These are phyloP conservation scores for Nyctereutes procyonoides DNA, from an alignment of 2,113 vertebrate species.

Conservation along the genomic window DNA sequence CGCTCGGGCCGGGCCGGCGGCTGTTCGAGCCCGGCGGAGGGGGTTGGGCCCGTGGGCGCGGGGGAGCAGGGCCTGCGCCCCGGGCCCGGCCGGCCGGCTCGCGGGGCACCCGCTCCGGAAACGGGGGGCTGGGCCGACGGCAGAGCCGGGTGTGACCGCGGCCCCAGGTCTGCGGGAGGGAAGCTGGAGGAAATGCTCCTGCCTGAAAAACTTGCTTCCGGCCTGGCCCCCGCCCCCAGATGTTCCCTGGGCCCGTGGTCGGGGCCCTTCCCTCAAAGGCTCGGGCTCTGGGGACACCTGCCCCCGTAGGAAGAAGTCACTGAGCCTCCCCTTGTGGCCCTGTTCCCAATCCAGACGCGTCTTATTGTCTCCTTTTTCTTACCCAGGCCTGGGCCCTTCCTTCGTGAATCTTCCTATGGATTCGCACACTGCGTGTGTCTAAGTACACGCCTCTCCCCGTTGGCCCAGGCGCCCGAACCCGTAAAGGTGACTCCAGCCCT, in stretches of 20 bases:
- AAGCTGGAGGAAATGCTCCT: neutral
- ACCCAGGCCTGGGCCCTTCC: conserved; percentile 47
- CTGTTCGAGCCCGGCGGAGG: neutral
- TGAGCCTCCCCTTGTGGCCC: neutral
- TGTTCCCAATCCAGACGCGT: neutral
- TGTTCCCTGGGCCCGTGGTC: neutral
- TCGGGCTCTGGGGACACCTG: neutral
- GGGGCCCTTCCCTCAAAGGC: neutral
- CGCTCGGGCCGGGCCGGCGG: neutral
- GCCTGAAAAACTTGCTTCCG: conserved; percentile 32
- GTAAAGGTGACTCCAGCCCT: neutral
- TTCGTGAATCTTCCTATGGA: neutral
- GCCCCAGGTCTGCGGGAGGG: neutral
- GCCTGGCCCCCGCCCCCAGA: neutral
- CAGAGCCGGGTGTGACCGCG: neutral
- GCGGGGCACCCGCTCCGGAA: conserved; percentile 67
- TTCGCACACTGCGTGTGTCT: neutral
- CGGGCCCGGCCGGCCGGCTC: neutral
- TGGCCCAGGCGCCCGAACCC: neutral
- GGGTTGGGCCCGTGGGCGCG: neutral
- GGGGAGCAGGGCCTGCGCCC: conserved; percentile 63
- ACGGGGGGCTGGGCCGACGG: conserved; percentile 61
- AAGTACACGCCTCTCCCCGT: neutral
- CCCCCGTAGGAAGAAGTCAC: neutral
- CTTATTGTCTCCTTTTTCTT: neutral